Percentiles rank a stretch among this genome's conserved stretches.
These are phyloP conservation scores for Heliocidaris erythrogramma DNA, from an alignment of 35 echinoderm and acorn worm species.

Conservation along the genomic window DNA sequence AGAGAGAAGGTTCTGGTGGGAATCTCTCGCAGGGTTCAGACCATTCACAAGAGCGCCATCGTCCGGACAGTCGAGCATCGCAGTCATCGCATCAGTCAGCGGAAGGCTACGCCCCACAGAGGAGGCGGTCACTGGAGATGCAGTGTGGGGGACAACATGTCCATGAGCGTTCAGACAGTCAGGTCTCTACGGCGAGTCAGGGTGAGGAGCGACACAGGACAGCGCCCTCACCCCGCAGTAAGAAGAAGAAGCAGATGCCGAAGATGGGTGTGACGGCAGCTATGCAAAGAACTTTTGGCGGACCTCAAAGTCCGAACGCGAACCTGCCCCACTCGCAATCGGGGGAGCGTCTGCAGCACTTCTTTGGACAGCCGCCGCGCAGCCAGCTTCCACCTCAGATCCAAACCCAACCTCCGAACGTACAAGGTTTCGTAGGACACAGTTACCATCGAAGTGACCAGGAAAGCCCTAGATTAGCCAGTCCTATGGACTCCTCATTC, in stretches of 20 bases:
- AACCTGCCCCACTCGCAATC: conserved; percentile 76
- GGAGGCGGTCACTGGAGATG: conserved; percentile 21
- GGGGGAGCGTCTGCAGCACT: conserved; percentile 70
- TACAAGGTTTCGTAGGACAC: conserved; percentile 44
- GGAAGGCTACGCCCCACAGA: conserved; percentile 61
- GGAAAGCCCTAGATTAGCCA: conserved; percentile 22
- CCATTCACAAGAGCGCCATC: conserved; percentile 60
- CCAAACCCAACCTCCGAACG: conserved; percentile 42
- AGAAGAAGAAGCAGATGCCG: conserved; percentile 90
- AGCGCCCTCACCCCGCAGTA: conserved; percentile 73
- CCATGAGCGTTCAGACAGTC: conserved; percentile 72
- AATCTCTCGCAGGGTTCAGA: conserved; percentile 71
- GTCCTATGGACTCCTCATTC: conserved; percentile 39
- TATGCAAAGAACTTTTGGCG: conserved; percentile 60
- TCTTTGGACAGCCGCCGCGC: conserved; percentile 49
- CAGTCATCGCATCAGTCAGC: conserved; percentile 75
- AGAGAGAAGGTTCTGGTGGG: conserved; percentile 49
- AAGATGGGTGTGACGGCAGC: conserved; percentile 81
- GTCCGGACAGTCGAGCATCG: conserved; percentile 71
- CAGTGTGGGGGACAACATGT: conserved; percentile 35
- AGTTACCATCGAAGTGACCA: conserved; percentile 46
- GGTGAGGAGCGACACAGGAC: conserved; percentile 52
- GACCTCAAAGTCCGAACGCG: conserved; percentile 47
- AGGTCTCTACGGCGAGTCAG: conserved; percentile 59
- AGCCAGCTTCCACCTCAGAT: conserved; percentile 47